Evolutionary conservation across 64 coral and sea anemone species (phyloP).

Genomic region (Pachyseris speciosa): DNA sequence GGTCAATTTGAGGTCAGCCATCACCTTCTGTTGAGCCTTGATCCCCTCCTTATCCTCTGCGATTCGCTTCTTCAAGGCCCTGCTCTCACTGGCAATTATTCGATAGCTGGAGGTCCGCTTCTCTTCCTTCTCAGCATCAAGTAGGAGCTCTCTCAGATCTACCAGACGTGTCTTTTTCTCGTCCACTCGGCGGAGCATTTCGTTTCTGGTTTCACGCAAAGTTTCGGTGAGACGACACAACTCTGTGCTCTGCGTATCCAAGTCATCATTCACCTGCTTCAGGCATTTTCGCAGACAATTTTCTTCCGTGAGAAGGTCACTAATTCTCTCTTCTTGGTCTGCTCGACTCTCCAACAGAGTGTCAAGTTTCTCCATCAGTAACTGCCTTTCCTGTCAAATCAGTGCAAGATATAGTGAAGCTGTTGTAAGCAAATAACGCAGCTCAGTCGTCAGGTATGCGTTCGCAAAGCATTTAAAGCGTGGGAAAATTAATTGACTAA

Average conservation of each 20-base stretch:
- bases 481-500: too few relatives aligned
- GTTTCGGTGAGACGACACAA: background rate
- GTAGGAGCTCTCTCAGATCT: background rate
- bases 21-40: background rate
- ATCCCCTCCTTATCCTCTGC: background rate
- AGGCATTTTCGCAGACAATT: background rate
- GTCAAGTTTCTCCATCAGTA: background rate
- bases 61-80: background rate
- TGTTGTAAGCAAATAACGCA: too few relatives aligned
- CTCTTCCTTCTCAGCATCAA: background rate
- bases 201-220: background rate
- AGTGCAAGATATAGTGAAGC: too few relatives aligned
- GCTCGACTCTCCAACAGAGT: background rate
- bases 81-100: background rate
- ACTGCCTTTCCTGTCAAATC: background rate
- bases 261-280: background rate
- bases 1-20: background rate
- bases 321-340: background rate
- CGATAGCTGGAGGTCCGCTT: background rate
- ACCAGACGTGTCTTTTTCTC: background rate
- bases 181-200: background rate
- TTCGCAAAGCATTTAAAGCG: too few relatives aligned
- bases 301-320: background rate
- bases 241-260: background rate
- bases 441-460: too few relatives aligned